Base-by-base conservation (phyloP, 2,888 invertebrate species). In the Drosophila eohydei region DNA sequence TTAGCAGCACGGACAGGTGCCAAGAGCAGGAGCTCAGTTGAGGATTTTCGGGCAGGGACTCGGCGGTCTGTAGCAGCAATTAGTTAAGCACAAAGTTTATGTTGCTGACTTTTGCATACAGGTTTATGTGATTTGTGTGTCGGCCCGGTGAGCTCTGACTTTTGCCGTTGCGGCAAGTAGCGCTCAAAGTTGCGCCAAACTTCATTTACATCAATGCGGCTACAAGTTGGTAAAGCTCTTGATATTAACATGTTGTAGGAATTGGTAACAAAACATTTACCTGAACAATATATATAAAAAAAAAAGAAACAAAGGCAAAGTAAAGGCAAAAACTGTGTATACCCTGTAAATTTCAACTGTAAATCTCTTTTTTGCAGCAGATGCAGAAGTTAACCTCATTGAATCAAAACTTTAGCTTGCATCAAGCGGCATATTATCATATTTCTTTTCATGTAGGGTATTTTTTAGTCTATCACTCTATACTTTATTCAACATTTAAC, bases 51-150 rank as follows among this genome's bases (percentile, higher is more conserved):
- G 32, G 32, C 5, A 9, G 14, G 55, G 46, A 3, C 8, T 21
- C 56, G 71, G 71, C 48, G 81, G 64, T 62, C 48, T 51, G 56
- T 75, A 60, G 56, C 67, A 62, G 83, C 79, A 86, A 83, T 83
- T 83, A 83, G 83, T 83, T 79, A 71, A 79, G 69, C 75, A 71
- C 71, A 81, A 83, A 86, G 70, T 86, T 83, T 81, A 84, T 84
- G 60, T 36, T 71, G 71, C 74, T 59, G 66, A 69, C 64, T 70
- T 71, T 67, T 38, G 48, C 58, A 50, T 14, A 16, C 16, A 38
- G 71, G 48, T n/a, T 65, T 61, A 41, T 63, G 57, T 55, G 51
- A 69, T 59, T 61, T 62, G 50, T 44, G 44, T 52, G 48, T 30
- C 30, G 48, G 30, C 48, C 3, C 9, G 30, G 30, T 50, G 28